Evolutionary conservation across 2,113 vertebrate genomes (phyloP).

Genomic region (Rattus norvegicus): DNA sequence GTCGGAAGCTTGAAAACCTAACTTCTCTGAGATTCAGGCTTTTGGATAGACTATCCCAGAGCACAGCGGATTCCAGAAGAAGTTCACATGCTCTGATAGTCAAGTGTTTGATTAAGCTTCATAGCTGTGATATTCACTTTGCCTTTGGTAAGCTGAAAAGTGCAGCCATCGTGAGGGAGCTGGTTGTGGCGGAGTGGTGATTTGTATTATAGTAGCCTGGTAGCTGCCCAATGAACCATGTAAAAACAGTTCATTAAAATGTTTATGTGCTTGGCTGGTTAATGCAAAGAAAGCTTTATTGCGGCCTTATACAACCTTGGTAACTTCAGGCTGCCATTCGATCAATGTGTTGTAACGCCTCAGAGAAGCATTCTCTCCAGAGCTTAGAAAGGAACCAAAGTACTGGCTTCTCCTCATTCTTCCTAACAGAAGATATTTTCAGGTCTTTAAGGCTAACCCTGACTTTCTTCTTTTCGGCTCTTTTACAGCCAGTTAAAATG

Average conservation of each 20-base stretch:
- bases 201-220: conserved; percentile 85
- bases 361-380: conserved; percentile 54
- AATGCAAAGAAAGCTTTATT: conserved; percentile 89
- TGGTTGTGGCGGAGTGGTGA: conserved; percentile 73
- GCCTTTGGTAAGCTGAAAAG: conserved; percentile 75
- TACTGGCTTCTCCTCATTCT: conserved; percentile 24
- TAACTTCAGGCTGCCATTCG: conserved; percentile 81
- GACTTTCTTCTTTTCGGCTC: background rate
- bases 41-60: background rate
- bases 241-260: conserved; percentile 92
- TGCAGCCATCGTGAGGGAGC: conserved; percentile 64
- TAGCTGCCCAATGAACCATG: conserved; percentile 87
- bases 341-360: conserved; percentile 77
- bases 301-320: conserved; percentile 84
- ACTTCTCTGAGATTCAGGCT: background rate
- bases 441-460: background rate
- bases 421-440: background rate
- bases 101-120: conserved; percentile 59
- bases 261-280: conserved; percentile 88
- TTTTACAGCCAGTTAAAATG: conserved; percentile 9
- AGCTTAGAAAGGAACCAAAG: background rate
- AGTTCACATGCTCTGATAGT: background rate
- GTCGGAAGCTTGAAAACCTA: background rate
- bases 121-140: conserved; percentile 60
- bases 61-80: background rate